A percentile compares a stretch with the other conserved stretches of the same genome.
Evolutionary conservation across 2,797 vertebrate species (phyloP).

Genomic region (Emydoidea blandingii): DNA sequence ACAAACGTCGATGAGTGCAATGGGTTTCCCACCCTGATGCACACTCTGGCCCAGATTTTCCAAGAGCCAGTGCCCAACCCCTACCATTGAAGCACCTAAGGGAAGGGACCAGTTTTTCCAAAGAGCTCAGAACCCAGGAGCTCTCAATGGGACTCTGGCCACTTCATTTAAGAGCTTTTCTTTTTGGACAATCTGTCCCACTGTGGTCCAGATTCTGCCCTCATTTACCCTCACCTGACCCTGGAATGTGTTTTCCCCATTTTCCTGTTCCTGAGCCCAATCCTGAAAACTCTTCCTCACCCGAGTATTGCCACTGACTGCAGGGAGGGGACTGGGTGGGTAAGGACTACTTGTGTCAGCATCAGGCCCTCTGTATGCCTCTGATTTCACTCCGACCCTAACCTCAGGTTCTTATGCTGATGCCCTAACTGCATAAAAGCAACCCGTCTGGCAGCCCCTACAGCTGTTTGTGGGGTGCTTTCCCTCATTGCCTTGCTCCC

Average conservation of each 20-base stretch:
- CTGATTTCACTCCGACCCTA: background rate
- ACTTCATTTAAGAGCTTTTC: background rate
- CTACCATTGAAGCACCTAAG: too few species aligned
- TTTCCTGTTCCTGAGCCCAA: slow-evolving; percentile 4
- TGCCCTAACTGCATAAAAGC: background rate
- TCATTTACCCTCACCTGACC: background rate
- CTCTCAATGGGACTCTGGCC: background rate
- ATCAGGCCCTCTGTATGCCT: background rate
- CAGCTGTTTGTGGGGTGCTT: background rate
- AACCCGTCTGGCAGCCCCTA: background rate
- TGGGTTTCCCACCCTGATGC: background rate
- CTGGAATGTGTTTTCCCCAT: background rate
- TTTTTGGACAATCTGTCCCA: background rate
- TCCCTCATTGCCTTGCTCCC: background rate
- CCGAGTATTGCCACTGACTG: background rate
- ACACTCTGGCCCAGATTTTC: background rate
- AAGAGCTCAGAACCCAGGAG: background rate
- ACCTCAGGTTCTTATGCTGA: background rate
- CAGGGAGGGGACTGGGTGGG: background rate
- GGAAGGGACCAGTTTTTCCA: background rate
- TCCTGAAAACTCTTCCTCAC: slow-evolving; percentile 7
- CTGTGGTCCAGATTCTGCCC: background rate
- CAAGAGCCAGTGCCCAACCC: too few species aligned
- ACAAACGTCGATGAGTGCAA: background rate
- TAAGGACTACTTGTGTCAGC: background rate